These are phyloP conservation scores for Nomada goodeniana DNA, from an alignment of 2,888 invertebrate genomes.

Conservation along the genomic window DNA sequence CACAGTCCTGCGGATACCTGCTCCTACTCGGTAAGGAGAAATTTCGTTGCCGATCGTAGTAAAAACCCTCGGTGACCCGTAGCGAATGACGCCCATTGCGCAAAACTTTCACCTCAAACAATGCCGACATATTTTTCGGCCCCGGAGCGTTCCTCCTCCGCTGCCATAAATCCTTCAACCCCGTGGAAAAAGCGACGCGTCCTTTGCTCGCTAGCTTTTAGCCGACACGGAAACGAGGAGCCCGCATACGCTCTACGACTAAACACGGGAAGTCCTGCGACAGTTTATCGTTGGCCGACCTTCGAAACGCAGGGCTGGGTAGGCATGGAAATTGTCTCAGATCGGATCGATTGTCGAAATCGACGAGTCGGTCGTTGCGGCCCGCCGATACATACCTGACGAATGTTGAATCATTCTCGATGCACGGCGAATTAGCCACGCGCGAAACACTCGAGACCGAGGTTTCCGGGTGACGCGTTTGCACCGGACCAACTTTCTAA, in stretches of 20 bases:
- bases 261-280: constrained; percentile 3
- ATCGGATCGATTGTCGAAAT: background rate
- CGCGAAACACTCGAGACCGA: constrained; percentile 61
- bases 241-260: constrained; percentile 21
- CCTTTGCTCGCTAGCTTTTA: constrained; percentile 29
- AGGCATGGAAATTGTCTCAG: background rate
- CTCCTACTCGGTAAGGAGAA: constrained; percentile 37
- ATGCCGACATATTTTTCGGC: constrained; percentile 73
- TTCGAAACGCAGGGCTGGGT: background rate
- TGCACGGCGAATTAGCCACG: constrained; percentile 60
- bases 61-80: constrained; percentile 64
- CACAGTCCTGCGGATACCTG: constrained; percentile 35
- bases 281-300: constrained; percentile 7
- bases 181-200: constrained; percentile 55
- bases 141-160: constrained; percentile 24
- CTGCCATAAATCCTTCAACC: constrained; percentile 67
- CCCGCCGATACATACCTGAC: constrained; percentile 34
- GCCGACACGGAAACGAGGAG: constrained; percentile 22
- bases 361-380: background rate
- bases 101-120: constrained; percentile 83
- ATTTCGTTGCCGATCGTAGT: constrained; percentile 50
- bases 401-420: constrained; percentile 42
- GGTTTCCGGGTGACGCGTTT: constrained; percentile 60
- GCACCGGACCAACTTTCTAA: constrained; percentile 69
- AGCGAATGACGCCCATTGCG: constrained; percentile 77